Percentiles rank a stretch among this genome's conserved stretches.
phyloP scores from a whole-genome alignment of 2,797 vertebrate species.

The Acanthurus tractus region DNA sequence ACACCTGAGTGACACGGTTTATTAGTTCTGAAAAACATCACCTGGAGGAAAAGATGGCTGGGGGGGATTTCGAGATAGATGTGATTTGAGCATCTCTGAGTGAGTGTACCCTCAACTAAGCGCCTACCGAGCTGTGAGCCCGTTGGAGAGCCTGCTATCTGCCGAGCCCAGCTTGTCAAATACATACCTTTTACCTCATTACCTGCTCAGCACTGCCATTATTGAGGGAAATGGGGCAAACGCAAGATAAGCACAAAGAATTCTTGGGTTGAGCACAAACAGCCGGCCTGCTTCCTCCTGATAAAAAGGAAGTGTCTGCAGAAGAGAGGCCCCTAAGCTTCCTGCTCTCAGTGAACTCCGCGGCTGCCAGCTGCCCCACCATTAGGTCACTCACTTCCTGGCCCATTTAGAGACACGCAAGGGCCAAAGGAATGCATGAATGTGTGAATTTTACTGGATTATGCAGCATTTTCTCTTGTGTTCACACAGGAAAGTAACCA shows the following conservation, averaged over 20 bases:
- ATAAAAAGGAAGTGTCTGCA: constrained; percentile 80
- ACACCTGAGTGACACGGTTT: constrained; percentile 74
- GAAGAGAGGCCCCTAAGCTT: constrained; percentile 66
- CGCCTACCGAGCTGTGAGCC: constrained; percentile 44
- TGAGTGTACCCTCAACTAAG: constrained; percentile 62
- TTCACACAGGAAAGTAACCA: background rate
- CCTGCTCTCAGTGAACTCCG: constrained; percentile 68
- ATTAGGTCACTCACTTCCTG: constrained; percentile 74
- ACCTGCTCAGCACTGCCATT: constrained; percentile 73
- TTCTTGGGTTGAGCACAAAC: constrained; percentile 77
- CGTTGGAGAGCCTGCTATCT: constrained; percentile 73
- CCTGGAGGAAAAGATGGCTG: constrained; percentile 51
- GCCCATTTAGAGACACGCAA: constrained; percentile 43
- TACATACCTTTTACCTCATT: constrained; percentile 81
- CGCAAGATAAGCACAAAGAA: constrained; percentile 81
- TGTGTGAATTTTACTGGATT: constrained; percentile 34
- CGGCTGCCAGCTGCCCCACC: constrained; percentile 58
- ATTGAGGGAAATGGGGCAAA: constrained; percentile 78
- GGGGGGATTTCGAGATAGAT: constrained; percentile 53
- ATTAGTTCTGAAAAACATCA: constrained; percentile 72
- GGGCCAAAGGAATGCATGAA: constrained; percentile 34
- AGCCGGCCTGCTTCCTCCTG: constrained; percentile 83
- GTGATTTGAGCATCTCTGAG: constrained; percentile 57
- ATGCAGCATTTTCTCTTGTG: constrained; percentile 2
- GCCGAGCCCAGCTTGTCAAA: constrained; percentile 76